Conservation (phyloP, 2,888 invertebrate genomes). For the Imbricaverruca yamaguchii region DNA sequence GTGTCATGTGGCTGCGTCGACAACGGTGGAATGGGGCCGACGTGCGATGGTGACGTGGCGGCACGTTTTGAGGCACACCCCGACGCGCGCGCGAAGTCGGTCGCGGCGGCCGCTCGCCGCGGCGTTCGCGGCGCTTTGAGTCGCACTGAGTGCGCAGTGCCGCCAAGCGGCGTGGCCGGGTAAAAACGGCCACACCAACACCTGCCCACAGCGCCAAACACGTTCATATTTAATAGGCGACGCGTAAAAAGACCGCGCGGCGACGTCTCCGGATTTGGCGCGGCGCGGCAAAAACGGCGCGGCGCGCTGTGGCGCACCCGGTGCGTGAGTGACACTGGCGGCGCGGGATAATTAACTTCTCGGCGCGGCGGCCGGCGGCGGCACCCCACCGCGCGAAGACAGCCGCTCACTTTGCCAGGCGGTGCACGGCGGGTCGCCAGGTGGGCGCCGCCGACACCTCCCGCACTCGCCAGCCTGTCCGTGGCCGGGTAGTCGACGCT, state of each 20-base stretch:
- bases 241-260: neutral
- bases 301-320: neutral
- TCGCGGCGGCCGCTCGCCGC: neutral
- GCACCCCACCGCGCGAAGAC: too few species aligned
- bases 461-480: too few species aligned
- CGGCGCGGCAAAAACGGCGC: constrained; percentile 5
- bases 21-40: neutral
- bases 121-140: neutral
- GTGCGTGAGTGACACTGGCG: constrained; percentile 6
- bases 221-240: neutral
- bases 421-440: too few species aligned
- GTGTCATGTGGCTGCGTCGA: neutral
- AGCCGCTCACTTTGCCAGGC: too few species aligned
- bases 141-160: neutral
- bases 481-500: too few species aligned
- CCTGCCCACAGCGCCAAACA: neutral
- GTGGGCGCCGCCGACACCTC: too few species aligned
- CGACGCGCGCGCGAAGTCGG: neutral
- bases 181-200: neutral
- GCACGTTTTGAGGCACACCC: neutral
- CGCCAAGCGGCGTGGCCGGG: neutral
- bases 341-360: neutral
- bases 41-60: too few species aligned
- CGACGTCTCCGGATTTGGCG: constrained; percentile 3
- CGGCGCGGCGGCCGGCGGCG: too few species aligned